These are phyloP conservation scores for Hydractinia echinata DNA, from an alignment of 30 jellyfish, hydroid and myxozoan species.

Conservation along the genomic window DNA sequence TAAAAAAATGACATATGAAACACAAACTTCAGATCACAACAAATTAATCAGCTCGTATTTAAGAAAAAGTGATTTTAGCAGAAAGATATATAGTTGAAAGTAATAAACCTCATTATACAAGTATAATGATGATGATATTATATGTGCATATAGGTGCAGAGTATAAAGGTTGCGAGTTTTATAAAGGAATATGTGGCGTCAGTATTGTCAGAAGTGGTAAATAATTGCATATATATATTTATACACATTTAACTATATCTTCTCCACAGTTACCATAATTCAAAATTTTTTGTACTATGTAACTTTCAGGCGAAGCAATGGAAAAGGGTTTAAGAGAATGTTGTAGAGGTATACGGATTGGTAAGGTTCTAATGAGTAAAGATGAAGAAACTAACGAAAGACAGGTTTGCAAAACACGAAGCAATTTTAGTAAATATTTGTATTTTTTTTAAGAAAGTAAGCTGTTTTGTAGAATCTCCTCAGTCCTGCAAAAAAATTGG, in stretches of 20 bases:
- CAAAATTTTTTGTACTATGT: no score
- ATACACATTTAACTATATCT: no score
- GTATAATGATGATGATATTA: background rate
- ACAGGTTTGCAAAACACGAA: background rate
- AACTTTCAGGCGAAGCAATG: constrained; percentile 88
- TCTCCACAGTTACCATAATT: no score
- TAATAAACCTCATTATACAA: background rate
- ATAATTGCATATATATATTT: background rate
- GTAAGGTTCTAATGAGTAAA: constrained; percentile 62
- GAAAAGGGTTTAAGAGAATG: constrained; percentile 94
- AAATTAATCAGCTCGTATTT: background rate
- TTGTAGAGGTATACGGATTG: constrained; percentile 84
- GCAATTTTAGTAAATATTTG: background rate
- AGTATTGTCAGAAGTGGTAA: constrained; percentile 97
- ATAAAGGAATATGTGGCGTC: constrained; percentile 96
- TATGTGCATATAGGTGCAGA: constrained; percentile 52
- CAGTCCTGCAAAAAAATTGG: no score
- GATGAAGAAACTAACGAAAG: constrained; percentile 78
- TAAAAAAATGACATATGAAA: no score
- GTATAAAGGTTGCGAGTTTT: constrained; percentile 67
- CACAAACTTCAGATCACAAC: background rate
- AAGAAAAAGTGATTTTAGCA: no score
- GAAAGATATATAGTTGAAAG: no score
- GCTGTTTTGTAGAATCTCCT: no score
- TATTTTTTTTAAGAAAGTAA: no score